Evolutionary conservation across 2,113 vertebrate genomes (phyloP).

Genomic region (Callaeas wilsoni): DNA sequence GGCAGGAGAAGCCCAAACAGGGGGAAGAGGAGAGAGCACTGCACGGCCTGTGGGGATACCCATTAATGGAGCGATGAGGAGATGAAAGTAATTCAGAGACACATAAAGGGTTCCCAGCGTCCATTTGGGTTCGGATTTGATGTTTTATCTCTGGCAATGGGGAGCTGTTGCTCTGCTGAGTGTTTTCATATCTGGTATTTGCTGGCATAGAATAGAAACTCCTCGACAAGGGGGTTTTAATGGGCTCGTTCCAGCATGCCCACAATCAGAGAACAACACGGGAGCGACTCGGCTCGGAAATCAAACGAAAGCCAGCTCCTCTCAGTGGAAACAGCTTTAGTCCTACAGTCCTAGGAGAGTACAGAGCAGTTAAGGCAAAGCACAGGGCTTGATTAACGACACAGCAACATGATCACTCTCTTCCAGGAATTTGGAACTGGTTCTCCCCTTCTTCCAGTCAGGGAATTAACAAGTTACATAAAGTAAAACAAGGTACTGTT

Average conservation of each 20-base stretch:
- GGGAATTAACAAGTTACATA: neutral
- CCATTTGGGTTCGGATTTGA: neutral
- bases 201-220: neutral
- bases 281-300: fast-evolving
- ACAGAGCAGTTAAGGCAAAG: neutral
- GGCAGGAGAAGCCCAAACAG: conserved; percentile 30
- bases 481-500: neutral
- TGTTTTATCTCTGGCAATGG: neutral
- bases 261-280: neutral
- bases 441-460: neutral
- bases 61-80: neutral
- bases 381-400: neutral
- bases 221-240: neutral
- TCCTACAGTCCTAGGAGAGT: neutral
- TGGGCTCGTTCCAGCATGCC: neutral
- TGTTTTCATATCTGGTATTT: neutral
- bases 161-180: neutral
- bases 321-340: neutral
- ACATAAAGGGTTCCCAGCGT: neutral
- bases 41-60: neutral
- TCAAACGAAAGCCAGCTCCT: neutral
- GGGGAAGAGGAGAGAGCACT: neutral
- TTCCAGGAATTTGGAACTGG: neutral
- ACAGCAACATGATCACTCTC: fast-evolving
- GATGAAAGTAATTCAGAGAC: conserved; percentile 12